A percentile compares a stretch with the other conserved stretches of the same genome.
Conservation (phyloP, 1,140 invertebrate species). For the Luehdorfia chinensis region DNA sequence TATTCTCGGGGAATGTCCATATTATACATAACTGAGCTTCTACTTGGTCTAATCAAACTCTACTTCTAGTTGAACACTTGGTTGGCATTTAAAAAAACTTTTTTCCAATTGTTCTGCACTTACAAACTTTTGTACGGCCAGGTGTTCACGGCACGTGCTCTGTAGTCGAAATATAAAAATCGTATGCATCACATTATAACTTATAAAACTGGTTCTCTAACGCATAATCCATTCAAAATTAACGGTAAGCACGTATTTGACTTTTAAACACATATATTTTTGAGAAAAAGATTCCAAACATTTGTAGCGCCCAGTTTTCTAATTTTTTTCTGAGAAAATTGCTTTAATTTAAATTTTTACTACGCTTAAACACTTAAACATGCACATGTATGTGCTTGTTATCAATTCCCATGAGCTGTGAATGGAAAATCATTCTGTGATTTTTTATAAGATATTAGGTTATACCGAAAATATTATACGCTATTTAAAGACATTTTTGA, state of each 20-base stretch:
- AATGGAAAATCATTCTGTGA: too few species aligned
- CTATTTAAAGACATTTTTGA: too few species aligned
- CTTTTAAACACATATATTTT: constrained; percentile 2
- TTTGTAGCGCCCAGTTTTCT: too few species aligned
- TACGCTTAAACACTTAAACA: too few species aligned
- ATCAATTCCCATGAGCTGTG: too few species aligned
- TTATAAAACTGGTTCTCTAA: constrained; percentile 3
- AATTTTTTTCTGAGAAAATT: too few species aligned
- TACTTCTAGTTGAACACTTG: constrained; percentile 11
- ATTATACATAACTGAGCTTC: not conserved
- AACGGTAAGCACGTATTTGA: constrained; percentile 11
- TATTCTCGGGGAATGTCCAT: constrained; percentile 8
- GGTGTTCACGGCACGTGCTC: constrained; percentile 14
- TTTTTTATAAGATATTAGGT: too few species aligned
- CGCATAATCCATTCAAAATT: constrained; percentile 10
- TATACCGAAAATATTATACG: too few species aligned
- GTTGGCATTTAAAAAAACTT: not conserved
- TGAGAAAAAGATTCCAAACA: too few species aligned
- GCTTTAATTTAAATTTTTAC: too few species aligned
- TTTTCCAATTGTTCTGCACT: not conserved
- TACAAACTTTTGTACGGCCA: constrained; percentile 1
- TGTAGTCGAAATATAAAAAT: not conserved
- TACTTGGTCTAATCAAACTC: not conserved
- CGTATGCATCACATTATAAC: constrained; percentile 6
- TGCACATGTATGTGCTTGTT: too few species aligned